These are phyloP conservation scores for Ibycter americanus DNA, from an alignment of 2,797 vertebrate genomes.

Conservation along the genomic window DNA sequence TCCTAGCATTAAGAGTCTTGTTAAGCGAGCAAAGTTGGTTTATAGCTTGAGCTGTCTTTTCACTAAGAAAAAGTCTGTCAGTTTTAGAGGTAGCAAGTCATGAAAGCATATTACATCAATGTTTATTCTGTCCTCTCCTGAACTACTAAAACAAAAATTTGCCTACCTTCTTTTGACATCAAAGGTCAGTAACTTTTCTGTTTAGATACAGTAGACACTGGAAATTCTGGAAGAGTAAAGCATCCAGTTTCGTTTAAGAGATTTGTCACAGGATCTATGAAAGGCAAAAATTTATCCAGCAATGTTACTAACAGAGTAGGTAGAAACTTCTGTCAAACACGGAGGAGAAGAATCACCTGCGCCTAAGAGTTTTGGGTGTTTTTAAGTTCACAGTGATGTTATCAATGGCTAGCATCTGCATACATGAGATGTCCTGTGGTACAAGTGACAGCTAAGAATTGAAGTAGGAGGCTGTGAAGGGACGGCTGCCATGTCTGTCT, in stretches of 20 bases:
- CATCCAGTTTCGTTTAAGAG: neutral
- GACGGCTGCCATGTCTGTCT: neutral
- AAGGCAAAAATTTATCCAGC: neutral
- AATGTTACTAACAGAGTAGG: neutral
- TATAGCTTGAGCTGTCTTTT: neutral
- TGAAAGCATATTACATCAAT: neutral
- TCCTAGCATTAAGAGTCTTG: neutral
- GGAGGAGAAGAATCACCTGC: neutral
- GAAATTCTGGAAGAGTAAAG: neutral
- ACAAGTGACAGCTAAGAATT: neutral
- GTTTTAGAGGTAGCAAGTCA: neutral
- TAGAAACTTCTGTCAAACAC: neutral
- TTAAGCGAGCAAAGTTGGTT: neutral
- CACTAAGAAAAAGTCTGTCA: neutral
- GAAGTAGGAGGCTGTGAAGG: neutral
- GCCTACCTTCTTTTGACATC: neutral
- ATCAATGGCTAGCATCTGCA: neutral
- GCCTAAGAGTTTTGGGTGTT: fast-evolving
- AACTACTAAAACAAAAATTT: neutral
- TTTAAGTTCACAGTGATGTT: neutral
- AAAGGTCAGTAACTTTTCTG: neutral
- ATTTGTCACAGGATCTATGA: neutral
- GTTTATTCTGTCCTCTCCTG: neutral
- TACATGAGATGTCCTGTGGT: neutral
- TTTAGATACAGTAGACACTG: neutral